Conservation (phyloP, 2,113 vertebrate genomes). For the Ibidorhyncha struthersii region DNA sequence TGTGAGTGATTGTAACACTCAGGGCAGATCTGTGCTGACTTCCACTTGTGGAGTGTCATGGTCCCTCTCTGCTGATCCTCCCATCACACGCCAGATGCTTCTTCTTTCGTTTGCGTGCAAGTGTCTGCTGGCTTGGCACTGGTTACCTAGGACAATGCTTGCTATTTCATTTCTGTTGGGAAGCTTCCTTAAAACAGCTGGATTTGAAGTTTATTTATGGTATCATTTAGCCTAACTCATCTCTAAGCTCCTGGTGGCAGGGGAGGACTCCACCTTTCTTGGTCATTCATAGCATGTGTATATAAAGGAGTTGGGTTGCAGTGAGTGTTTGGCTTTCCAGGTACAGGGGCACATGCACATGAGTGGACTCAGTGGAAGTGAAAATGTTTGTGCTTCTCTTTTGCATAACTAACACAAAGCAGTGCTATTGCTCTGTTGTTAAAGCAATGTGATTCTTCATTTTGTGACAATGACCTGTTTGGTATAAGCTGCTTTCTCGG, state of each 20-base stretch:
- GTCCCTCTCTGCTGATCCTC: background rate
- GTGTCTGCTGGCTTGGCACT: background rate
- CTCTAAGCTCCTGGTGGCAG: background rate
- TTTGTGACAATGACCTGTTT: background rate
- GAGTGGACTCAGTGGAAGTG: background rate
- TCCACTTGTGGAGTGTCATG: background rate
- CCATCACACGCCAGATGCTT: background rate
- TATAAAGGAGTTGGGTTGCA: background rate
- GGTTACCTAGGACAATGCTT: background rate
- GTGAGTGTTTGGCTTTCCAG: background rate
- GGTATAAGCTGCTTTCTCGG: background rate
- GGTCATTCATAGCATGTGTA: fast-evolving
- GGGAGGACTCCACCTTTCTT: background rate
- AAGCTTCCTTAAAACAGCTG: background rate
- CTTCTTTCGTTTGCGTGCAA: background rate
- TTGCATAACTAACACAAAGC: background rate
- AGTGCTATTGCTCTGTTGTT: background rate
- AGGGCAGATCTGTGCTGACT: background rate
- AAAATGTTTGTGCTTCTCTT: background rate
- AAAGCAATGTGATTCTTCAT: background rate
- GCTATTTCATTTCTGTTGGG: background rate
- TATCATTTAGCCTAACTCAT: background rate
- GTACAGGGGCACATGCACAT: background rate
- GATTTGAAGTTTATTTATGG: background rate
- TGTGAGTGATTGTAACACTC: background rate